Evolutionary conservation across 2,113 vertebrate species (phyloP).

Genomic region (Tragulus kanchil): DNA sequence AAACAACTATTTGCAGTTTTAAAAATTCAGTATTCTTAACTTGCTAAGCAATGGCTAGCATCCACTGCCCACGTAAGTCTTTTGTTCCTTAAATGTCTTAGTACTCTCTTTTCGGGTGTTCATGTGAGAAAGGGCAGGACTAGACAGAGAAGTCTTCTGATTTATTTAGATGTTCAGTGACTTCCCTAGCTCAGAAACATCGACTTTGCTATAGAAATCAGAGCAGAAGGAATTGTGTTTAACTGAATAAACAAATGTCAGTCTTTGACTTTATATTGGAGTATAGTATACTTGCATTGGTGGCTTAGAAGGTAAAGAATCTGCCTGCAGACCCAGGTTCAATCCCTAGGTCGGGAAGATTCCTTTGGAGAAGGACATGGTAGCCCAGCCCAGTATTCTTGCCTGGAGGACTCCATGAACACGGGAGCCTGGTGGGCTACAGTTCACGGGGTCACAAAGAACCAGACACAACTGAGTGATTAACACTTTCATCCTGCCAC

Average conservation of each 20-base stretch:
- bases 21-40: background rate
- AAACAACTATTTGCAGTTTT: slow-evolving; percentile 5
- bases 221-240: slow-evolving; percentile 32
- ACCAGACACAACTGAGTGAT: background rate
- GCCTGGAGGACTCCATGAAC: background rate
- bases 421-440: background rate
- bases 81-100: background rate
- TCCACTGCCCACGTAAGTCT: background rate
- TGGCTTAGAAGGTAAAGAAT: background rate
- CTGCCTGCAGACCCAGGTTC: background rate
- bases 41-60: background rate
- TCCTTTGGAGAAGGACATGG: background rate
- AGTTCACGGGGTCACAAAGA: background rate
- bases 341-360: background rate
- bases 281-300: background rate
- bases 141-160: background rate
- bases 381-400: background rate
- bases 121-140: background rate
- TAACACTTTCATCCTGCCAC: background rate
- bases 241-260: slow-evolving; percentile 8
- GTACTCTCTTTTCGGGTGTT: background rate
- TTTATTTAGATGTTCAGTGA: background rate
- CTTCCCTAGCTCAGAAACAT: background rate
- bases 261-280: background rate
- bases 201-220: background rate